These are phyloP conservation scores for Drosophila ustulata DNA, from an alignment of 2,888 invertebrate species.

Conservation along the genomic window DNA sequence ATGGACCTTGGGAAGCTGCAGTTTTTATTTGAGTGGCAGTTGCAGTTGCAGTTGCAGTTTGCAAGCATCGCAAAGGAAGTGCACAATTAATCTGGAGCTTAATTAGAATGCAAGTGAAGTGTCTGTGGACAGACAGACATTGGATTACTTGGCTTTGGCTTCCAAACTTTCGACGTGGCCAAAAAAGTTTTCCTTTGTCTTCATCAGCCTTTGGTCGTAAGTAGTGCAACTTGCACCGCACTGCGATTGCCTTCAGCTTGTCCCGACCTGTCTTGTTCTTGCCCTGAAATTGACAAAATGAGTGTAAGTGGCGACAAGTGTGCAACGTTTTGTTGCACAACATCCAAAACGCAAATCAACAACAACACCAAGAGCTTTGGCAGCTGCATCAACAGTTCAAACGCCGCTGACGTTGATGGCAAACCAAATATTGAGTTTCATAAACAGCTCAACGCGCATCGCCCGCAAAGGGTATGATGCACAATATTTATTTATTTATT, in stretches of 20 bases:
- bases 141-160: slow-evolving; percentile 26
- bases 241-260: not conserved
- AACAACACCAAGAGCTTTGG: slow-evolving; percentile 13
- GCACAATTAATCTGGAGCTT: slow-evolving; percentile 61
- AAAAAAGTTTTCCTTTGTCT: slow-evolving; percentile 38
- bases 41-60: slow-evolving; percentile 31
- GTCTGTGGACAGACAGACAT: slow-evolving; percentile 11
- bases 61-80: slow-evolving; percentile 47
- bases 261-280: not conserved
- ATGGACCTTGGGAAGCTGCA: slow-evolving; percentile 36
- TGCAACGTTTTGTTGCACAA: slow-evolving; percentile 43
- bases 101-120: slow-evolving; percentile 62
- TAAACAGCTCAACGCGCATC: slow-evolving; percentile 4
- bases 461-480: not conserved
- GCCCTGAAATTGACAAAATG: slow-evolving; percentile 5
- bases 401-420: slow-evolving; percentile 11
- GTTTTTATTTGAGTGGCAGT: slow-evolving; percentile 39
- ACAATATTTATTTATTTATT: no score
- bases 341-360: slow-evolving; percentile 40
- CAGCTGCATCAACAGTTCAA: slow-evolving; percentile 24
- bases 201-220: not conserved
- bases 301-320: slow-evolving; percentile 34
- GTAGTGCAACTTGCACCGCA: no score
- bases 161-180: slow-evolving; percentile 34
- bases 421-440: slow-evolving; percentile 28